Evolutionary conservation across 2,113 vertebrate species (phyloP).

Genomic region (Heterotilapia buettikoferi): DNA sequence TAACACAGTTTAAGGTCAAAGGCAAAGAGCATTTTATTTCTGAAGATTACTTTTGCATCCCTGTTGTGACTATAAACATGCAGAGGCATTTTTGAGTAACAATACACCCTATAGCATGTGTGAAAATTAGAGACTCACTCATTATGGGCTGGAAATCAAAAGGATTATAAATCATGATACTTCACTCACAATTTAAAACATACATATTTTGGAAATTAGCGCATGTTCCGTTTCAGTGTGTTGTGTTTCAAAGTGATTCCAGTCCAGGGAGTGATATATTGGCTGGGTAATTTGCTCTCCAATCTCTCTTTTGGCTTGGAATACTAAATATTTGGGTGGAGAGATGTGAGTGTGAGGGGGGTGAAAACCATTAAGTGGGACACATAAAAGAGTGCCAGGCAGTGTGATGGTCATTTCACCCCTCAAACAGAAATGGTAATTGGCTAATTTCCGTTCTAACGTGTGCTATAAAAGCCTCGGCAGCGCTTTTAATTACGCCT

Average conservation of each 20-base stretch:
- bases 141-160: not conserved
- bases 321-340: constrained; percentile 47
- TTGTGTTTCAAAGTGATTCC: not conserved
- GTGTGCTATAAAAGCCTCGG: constrained; percentile 57
- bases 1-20: not conserved
- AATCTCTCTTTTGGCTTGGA: constrained; percentile 6
- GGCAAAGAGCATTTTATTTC: not conserved
- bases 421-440: constrained; percentile 63
- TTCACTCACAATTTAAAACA: not conserved
- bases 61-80: not conserved
- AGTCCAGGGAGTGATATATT: constrained; percentile 11
- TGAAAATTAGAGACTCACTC: not conserved
- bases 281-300: not conserved
- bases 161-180: not conserved
- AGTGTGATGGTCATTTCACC: constrained; percentile 48
- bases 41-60: not conserved
- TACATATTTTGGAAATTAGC: not conserved
- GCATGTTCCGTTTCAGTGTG: not conserved
- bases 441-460: constrained; percentile 64
- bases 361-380: constrained; percentile 52
- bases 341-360: not conserved
- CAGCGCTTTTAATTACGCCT: constrained; percentile 64
- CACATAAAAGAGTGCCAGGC: constrained; percentile 42
- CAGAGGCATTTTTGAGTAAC: not conserved
- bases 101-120: not conserved